phyloP scores from a whole-genome alignment of 2,888 invertebrate genomes.

The Hyles lineata region DNA sequence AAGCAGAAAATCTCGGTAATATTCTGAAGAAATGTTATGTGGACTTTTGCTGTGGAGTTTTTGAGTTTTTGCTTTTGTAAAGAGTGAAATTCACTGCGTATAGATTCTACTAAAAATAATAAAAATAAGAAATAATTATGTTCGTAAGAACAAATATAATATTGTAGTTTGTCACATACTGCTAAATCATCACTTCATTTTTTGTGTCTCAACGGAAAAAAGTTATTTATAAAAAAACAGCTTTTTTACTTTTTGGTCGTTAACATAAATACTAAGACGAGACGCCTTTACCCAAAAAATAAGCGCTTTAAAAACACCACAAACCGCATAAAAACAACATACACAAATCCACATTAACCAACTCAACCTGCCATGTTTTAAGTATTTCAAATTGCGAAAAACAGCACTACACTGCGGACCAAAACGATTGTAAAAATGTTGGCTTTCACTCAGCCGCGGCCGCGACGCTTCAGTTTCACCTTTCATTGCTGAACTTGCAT shows the following conservation, averaged over 20 bases:
- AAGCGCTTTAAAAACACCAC: too few species aligned
- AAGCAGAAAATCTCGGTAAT: not conserved
- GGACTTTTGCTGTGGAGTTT: not conserved
- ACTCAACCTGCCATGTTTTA: not conserved
- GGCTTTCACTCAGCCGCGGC: not conserved
- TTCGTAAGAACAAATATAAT: not conserved
- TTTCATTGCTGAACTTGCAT: constrained; percentile 16
- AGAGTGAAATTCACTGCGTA: too few species aligned
- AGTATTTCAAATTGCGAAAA: constrained; percentile 3
- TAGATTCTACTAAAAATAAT: not conserved
- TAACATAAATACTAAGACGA: too few species aligned
- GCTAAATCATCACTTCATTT: too few species aligned
- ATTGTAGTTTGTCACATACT: too few species aligned
- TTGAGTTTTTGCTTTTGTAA: too few species aligned
- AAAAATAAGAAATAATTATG: not conserved
- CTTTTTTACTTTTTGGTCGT: too few species aligned
- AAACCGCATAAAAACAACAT: not conserved
- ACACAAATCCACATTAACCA: not conserved
- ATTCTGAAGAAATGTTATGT: not conserved
- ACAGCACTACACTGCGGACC: not conserved
- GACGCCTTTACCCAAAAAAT: too few species aligned
- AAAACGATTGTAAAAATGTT: constrained; percentile 17
- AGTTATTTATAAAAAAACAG: too few species aligned
- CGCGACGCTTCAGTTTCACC: not conserved
- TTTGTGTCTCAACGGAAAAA: too few species aligned